Evolutionary conservation across 2,113 vertebrate genomes (phyloP).

Genomic region (Xyliphius kryptos): DNA sequence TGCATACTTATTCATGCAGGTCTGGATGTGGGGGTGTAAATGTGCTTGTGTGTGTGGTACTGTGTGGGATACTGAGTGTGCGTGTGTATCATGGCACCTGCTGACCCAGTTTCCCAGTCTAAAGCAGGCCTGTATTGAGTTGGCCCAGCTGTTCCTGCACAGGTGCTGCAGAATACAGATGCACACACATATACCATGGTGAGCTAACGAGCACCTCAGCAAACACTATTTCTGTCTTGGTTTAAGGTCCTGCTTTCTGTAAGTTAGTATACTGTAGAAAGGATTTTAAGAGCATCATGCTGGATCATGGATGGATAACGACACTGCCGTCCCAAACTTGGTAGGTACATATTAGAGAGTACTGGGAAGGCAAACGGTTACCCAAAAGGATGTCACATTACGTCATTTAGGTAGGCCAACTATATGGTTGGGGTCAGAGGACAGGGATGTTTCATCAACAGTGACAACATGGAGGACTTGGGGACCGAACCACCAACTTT

Average conservation of each 20-base stretch:
- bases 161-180: constrained; percentile 28
- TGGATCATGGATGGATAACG: too few species aligned
- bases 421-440: too few species aligned
- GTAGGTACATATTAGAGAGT: too few species aligned
- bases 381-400: too few species aligned
- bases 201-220: neutral
- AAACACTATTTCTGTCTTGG: constrained; percentile 9
- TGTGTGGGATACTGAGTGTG: neutral
- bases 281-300: neutral
- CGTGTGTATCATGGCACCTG: constrained; percentile 25
- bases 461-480: too few species aligned
- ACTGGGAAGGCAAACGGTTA: too few species aligned
- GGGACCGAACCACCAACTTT: too few species aligned
- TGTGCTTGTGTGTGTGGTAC: neutral
- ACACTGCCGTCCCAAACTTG: too few species aligned
- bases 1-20: constrained; percentile 20
- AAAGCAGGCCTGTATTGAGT: constrained; percentile 31
- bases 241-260: neutral
- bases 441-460: too few species aligned
- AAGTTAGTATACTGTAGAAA: neutral
- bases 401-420: too few species aligned
- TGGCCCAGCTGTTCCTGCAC: constrained; percentile 35
- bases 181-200: neutral
- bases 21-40: constrained; percentile 14
- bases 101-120: constrained; percentile 37